phyloP scores from a whole-genome alignment of 2,888 invertebrate species.

The Mystacides longicornis region DNA sequence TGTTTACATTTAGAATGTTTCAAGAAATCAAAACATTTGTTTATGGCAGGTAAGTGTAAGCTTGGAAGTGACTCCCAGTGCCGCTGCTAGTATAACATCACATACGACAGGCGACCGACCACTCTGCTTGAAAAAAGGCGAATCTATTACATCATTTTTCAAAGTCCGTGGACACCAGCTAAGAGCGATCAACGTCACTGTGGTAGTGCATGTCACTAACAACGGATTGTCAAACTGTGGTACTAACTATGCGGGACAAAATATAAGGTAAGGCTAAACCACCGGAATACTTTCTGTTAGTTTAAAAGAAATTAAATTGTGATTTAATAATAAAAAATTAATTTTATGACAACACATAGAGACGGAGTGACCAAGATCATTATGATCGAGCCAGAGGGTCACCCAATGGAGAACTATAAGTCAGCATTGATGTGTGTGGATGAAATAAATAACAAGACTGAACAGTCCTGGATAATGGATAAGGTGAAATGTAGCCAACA shows the following conservation, averaged over 20 bases:
- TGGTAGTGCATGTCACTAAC: constrained; percentile 18
- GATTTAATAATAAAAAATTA: too few relatives aligned
- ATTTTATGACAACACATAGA: too few relatives aligned
- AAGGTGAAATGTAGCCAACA: constrained; percentile 49
- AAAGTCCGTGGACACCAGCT: constrained; percentile 21
- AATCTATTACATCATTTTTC: constrained; percentile 17
- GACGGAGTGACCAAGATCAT: constrained; percentile 59
- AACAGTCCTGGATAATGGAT: constrained; percentile 59
- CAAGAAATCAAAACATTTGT: too few relatives aligned
- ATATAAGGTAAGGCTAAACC: not conserved
- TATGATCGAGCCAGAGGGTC: constrained; percentile 63
- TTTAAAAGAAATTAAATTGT: not conserved
- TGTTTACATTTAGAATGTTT: too few relatives aligned
- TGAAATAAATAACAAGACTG: constrained; percentile 48
- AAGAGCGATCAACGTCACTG: constrained; percentile 14
- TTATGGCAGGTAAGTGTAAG: constrained; percentile 12
- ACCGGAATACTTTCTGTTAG: not conserved
- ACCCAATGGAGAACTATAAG: constrained; percentile 55
- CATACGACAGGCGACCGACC: constrained; percentile 4
- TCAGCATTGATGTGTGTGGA: constrained; percentile 61
- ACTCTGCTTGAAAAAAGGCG: constrained; percentile 12
- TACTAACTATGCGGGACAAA: not conserved
- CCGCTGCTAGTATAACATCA: constrained; percentile 17
- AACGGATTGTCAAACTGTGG: not conserved
- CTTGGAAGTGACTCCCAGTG: constrained; percentile 16